Evolutionary conservation across 2,888 invertebrate genomes (phyloP).

Genomic region (Drosophila merina): DNA sequence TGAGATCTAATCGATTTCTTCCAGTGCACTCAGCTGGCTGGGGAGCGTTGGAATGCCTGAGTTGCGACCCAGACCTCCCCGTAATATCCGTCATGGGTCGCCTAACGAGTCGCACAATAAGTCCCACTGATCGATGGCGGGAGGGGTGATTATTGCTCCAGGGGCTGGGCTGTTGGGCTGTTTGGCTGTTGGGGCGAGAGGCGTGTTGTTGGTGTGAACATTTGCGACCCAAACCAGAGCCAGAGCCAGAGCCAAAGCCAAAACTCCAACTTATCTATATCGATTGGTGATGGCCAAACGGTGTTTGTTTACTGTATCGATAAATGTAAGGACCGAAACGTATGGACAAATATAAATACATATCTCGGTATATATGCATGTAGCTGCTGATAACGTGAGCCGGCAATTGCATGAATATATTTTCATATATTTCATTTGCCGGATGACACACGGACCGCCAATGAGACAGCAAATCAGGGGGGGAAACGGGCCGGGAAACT

Average conservation of each 20-base stretch:
- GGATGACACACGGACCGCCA: conserved; percentile 48
- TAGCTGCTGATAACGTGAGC: conserved; percentile 60
- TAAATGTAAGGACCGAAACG: conserved; percentile 50
- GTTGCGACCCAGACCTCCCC: conserved; percentile 34
- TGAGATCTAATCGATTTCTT: neutral
- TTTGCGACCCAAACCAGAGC: neutral
- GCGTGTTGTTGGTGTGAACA: neutral
- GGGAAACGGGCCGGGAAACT: conserved; percentile 8
- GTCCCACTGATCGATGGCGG: conserved; percentile 35
- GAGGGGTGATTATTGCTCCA: conserved; percentile 15
- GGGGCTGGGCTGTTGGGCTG: neutral
- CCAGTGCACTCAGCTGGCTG: conserved; percentile 19
- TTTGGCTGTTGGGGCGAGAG: neutral
- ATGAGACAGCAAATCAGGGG: conserved; percentile 19
- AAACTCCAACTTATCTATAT: conserved; percentile 27
- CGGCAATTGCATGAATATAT: conserved; percentile 61
- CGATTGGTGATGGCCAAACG: conserved; percentile 51
- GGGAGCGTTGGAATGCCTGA: conserved; percentile 16
- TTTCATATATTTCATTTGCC: conserved; percentile 59
- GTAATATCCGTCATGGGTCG: conserved; percentile 36
- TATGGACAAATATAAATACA: conserved; percentile 30
- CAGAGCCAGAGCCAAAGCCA: conserved; percentile 8
- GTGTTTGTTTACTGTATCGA: conserved; percentile 72
- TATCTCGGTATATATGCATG: conserved; percentile 28
- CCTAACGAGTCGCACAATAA: conserved; percentile 37